These are phyloP conservation scores for Cataglyphis hispanica DNA, from an alignment of 1,140 invertebrate genomes.

Conservation along the genomic window DNA sequence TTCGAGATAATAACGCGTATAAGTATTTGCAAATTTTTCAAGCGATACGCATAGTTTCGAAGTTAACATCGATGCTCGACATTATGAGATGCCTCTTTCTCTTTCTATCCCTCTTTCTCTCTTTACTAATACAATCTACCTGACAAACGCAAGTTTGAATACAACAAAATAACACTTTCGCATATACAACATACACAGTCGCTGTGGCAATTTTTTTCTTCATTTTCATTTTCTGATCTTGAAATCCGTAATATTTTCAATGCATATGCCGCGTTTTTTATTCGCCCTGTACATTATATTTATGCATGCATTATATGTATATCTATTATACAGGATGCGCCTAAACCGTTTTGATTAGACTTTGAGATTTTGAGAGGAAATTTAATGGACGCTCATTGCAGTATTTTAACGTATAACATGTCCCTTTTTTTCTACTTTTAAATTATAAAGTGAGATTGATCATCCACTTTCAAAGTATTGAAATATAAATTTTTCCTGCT, in stretches of 20 bases:
- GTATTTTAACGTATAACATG: background rate
- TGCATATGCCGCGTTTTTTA: constrained; percentile 45
- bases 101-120: too few species aligned
- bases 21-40: constrained; percentile 3
- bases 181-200: constrained; percentile 57
- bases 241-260: constrained; percentile 33
- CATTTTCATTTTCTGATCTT: constrained; percentile 75
- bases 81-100: background rate
- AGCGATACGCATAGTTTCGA: background rate
- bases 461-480: constrained; percentile 14
- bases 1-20: background rate
- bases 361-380: too few species aligned
- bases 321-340: too few species aligned
- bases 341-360: too few species aligned
- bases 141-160: background rate
- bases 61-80: background rate
- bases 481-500: constrained; percentile 33
- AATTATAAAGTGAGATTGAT: constrained; percentile 7
- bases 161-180: constrained; percentile 6
- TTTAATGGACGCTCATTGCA: too few species aligned
- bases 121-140: background rate
- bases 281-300: background rate
- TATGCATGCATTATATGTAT: constrained; percentile 1
- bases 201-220: constrained; percentile 70
- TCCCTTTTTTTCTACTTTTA: background rate